Base-by-base conservation (phyloP, 2,797 vertebrate genomes). In the Chrysolophus pictus region DNA sequence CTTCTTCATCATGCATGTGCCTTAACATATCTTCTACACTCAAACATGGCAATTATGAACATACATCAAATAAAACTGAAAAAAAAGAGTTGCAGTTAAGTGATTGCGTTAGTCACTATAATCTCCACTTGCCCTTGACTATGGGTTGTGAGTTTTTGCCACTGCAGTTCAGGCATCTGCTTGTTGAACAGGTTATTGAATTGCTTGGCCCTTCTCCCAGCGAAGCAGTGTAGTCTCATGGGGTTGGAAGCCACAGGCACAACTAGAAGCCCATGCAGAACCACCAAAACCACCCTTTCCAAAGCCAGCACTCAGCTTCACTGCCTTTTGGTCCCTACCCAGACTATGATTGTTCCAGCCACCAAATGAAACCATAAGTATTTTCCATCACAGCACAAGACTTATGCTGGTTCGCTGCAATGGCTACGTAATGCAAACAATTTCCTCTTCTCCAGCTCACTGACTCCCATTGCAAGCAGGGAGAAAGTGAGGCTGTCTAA, bases 401-500 rank as follows among this genome's bases (percentile, higher is more conserved):
- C 22, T 88, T 35, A 4, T 31, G 56, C 68, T 59, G 47, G 16
- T 77, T 70, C 56, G 33, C 47, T 33, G 29, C 72, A 83, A 76
- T 18, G 11, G 71, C 64, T 91, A 51, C 56, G 84, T 49, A 93
- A 84, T 74, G 78, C 89, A 78, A 84, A 82, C 51, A 44, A 53
- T 88, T 94, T 85, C 81, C 82, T 83, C 59, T 58, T 92, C 87
- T 84, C 82, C 70, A 51, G 41, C 56, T 91, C 65, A 33, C 87
- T 53, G 59, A 64, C 56, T 93, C 51, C 53, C 16, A 24, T 84
- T 73, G 10, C 77, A 90, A 74, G 60, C 59, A 88, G 74, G 82
- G 37, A 95, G 79, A 88, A 93, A 87, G 86, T 19, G 42, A 93
- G 91, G 55, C 76, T 91, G 37, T 62, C 76, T 89, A 78, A 91